phyloP scores from a whole-genome alignment of 2,888 invertebrate genomes.

The Drosophila hamatofila region DNA sequence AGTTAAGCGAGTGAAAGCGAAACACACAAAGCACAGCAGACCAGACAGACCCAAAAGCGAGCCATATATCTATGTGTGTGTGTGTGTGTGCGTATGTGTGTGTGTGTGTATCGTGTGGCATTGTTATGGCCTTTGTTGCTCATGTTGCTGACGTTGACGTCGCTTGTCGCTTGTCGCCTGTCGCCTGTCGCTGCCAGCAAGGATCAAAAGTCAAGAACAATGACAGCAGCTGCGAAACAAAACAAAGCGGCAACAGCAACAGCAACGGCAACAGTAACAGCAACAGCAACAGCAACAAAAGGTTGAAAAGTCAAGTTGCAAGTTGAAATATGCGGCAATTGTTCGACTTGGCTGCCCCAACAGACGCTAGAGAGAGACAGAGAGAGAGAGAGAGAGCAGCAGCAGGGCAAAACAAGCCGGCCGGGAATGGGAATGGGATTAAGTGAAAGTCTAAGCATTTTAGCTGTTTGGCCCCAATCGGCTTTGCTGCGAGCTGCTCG shows the following conservation, averaged over 20 bases:
- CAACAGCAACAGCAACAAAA: slow-evolving; percentile 37
- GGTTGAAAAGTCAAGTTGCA: slow-evolving; percentile 75
- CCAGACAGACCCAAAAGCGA: slow-evolving; percentile 26
- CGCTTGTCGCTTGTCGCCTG: slow-evolving; percentile 72
- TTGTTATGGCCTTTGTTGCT: slow-evolving; percentile 69
- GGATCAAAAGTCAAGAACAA: slow-evolving; percentile 78
- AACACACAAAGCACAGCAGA: slow-evolving; percentile 30
- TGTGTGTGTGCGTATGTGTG: slow-evolving; percentile 36
- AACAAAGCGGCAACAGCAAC: slow-evolving; percentile 32
- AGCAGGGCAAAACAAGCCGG: neutral
- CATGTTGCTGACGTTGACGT: slow-evolving; percentile 74
- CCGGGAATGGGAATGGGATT: slow-evolving; percentile 8
- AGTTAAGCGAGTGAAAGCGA: slow-evolving; percentile 59
- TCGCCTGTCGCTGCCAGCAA: slow-evolving; percentile 72
- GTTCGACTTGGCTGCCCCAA: slow-evolving; percentile 50
- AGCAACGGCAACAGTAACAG: slow-evolving; percentile 25
- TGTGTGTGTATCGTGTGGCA: slow-evolving; percentile 38
- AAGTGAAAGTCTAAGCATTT: slow-evolving; percentile 70
- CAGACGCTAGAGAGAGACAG: slow-evolving; percentile 7
- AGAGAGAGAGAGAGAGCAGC: neutral
- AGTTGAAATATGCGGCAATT: slow-evolving; percentile 76
- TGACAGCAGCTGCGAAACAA: slow-evolving; percentile 62
- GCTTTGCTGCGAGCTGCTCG: slow-evolving; percentile 23
- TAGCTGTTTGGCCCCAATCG: slow-evolving; percentile 59
- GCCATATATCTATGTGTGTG: slow-evolving; percentile 25